Base-by-base conservation (phyloP, 2,888 invertebrate species). In the Hipparchia sbordonii region DNA sequence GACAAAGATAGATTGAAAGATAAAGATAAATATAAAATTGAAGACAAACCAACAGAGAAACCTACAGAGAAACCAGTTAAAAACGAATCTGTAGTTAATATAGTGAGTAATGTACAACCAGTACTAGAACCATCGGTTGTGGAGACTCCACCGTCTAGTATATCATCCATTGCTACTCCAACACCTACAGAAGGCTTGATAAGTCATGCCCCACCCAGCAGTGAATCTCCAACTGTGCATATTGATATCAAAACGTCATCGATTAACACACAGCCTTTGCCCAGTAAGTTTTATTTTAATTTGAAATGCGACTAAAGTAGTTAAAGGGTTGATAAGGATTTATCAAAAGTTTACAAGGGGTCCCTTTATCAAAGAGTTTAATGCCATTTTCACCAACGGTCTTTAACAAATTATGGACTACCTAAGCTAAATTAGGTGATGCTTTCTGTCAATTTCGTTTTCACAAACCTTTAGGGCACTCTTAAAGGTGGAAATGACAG, bases 1-100 rank as follows among this genome's bases (percentile, higher is more conserved):
- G 91, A 91, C 2, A 92, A 91, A 4, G 91, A 92, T 3, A 91
- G 90, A 78, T 81, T 81, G n/a, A 89, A 86, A 84, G 82, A 88
- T 9, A 89, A 86, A 84, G 82, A 88, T 8, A 89, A 87, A 77
- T 73, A 82, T 61, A 82, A 81, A 76, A 70, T 63, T n/a, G 81
- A 85, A 61, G 81, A 80, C n/a, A 77, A 79, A 72, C 69, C 74
- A 84, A 72, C 82, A 80, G 59, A 87, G 48, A 87, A 82, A 66
- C 80, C 74, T 85, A 72, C 82, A 80, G 57, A 87, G 51, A 87
- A 82, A 67, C 80, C 13, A 80, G 79, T 80, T 39, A 83, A 81
- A 56, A 86, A 87, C 74, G 86, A 87, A 80, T 87, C 85, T 73
- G 79, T 80, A 62, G n/a, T 48, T 12, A 48, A 46, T 13, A 9